A percentile compares a stretch with the other conserved stretches of the same genome.
Conservation (phyloP, 1,140 invertebrate genomes). For the Trinorchestia longiramus region DNA sequence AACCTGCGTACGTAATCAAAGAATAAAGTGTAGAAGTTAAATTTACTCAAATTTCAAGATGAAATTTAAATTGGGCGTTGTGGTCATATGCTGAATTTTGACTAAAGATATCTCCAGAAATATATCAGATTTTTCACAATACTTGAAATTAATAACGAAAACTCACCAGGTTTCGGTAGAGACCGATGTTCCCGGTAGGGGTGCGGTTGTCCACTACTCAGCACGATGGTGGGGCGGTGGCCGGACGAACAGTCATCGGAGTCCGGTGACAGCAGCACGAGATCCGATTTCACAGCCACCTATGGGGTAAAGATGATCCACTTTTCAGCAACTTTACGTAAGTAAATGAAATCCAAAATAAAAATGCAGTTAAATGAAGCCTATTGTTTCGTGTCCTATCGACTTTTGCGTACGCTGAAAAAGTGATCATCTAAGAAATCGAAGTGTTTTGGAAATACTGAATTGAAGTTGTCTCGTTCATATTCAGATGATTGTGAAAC, state of each 20-base stretch:
- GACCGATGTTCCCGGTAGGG: slow-evolving; percentile 24
- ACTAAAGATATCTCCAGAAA: neutral
- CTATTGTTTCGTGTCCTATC: too few species aligned
- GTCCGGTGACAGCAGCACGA: neutral
- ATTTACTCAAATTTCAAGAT: too few species aligned
- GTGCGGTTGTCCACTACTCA: neutral
- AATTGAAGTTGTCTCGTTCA: too few species aligned
- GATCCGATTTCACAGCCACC: slow-evolving; percentile 5
- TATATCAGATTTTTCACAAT: too few species aligned
- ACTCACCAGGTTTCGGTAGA: neutral
- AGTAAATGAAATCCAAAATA: neutral
- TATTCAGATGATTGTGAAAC: too few species aligned
- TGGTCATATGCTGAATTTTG: neutral
- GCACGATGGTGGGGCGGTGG: neutral
- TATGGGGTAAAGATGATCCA: neutral
- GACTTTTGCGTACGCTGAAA: too few species aligned
- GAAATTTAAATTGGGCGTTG: too few species aligned
- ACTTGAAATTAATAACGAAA: neutral
- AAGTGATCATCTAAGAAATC: too few species aligned
- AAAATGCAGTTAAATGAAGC: neutral
- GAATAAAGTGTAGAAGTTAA: too few species aligned
- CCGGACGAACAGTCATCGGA: slow-evolving; percentile 7
- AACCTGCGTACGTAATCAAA: too few species aligned
- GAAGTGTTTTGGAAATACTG: too few species aligned
- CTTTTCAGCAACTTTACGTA: neutral